These are phyloP conservation scores for Oryctes rhinoceros DNA, from an alignment of 1,140 invertebrate species.

Conservation along the genomic window DNA sequence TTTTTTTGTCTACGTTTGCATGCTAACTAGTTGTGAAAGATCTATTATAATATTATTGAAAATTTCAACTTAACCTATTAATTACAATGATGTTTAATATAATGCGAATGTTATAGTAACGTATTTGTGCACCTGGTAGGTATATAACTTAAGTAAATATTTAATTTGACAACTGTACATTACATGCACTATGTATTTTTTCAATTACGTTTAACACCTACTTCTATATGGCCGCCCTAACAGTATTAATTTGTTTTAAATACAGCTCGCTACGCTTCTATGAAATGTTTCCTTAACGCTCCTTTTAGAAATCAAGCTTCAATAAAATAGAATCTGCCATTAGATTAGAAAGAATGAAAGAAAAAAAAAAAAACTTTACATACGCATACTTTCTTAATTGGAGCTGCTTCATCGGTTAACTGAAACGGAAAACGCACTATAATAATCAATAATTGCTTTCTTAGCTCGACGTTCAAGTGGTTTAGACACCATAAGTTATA, in stretches of 20 bases:
- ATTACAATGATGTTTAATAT: slow-evolving; percentile 3
- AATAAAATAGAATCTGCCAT: too few species aligned
- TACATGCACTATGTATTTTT: not conserved
- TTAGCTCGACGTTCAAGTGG: too few species aligned
- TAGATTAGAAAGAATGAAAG: too few species aligned
- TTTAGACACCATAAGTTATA: slow-evolving; percentile 21
- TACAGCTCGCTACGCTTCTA: not conserved
- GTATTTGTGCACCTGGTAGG: slow-evolving; percentile 9
- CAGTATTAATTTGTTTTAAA: not conserved
- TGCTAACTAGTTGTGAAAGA: not conserved
- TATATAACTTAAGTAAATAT: slow-evolving; percentile 12
- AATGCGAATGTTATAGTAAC: slow-evolving; percentile 5
- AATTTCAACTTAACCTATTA: slow-evolving; percentile 16
- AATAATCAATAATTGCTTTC: too few species aligned
- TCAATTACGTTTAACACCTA: slow-evolving; percentile 22
- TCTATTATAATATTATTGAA: slow-evolving; percentile 11
- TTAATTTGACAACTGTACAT: slow-evolving; percentile 22
- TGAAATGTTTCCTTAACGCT: too few species aligned
- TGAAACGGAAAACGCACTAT: too few species aligned
- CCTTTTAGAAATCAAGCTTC: too few species aligned
- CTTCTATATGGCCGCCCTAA: not conserved
- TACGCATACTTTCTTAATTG: too few species aligned
- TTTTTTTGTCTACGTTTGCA: not conserved
- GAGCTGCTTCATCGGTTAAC: too few species aligned
- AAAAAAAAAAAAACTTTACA: too few species aligned